These are phyloP conservation scores for Linnaemya tessellans DNA, from an alignment of 2,888 invertebrate species.

Conservation along the genomic window DNA sequence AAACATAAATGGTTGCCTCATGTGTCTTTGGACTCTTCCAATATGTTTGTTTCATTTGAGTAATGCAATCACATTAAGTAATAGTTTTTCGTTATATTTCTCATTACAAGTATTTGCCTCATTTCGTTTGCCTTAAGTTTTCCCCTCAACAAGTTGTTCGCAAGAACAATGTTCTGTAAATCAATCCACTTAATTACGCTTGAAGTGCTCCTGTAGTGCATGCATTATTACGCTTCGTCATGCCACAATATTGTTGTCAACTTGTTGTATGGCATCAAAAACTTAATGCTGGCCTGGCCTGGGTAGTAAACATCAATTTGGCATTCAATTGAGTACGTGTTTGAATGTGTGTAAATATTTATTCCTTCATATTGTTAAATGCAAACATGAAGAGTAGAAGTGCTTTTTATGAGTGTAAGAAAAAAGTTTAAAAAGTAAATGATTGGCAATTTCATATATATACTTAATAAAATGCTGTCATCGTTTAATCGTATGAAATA, in stretches of 20 bases:
- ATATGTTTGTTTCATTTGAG: no score
- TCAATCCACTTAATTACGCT: conserved; percentile 26
- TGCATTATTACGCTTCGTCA: not conserved
- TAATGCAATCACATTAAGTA: no score
- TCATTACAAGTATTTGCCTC: no score
- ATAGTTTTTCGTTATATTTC: no score
- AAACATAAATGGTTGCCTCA: no score
- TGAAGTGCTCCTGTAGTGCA: not conserved
- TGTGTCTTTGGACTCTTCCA: no score
- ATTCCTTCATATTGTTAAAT: not conserved
- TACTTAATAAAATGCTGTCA: not conserved
- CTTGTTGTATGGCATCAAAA: conserved; percentile 2
- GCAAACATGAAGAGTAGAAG: not conserved
- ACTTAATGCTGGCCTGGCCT: not conserved
- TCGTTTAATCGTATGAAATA: not conserved
- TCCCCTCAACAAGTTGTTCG: not conserved
- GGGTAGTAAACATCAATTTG: not conserved
- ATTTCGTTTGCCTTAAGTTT: no score
- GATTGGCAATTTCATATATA: conserved; percentile 46
- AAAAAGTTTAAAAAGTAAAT: not conserved
- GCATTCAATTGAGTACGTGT: not conserved
- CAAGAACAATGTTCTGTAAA: not conserved
- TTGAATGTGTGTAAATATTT: conserved; percentile 16
- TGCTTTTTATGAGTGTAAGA: not conserved
- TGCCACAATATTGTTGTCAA: conserved; percentile 7